Conservation (phyloP, 2,113 vertebrate genomes). For the Hippocampus guttulatus region DNA sequence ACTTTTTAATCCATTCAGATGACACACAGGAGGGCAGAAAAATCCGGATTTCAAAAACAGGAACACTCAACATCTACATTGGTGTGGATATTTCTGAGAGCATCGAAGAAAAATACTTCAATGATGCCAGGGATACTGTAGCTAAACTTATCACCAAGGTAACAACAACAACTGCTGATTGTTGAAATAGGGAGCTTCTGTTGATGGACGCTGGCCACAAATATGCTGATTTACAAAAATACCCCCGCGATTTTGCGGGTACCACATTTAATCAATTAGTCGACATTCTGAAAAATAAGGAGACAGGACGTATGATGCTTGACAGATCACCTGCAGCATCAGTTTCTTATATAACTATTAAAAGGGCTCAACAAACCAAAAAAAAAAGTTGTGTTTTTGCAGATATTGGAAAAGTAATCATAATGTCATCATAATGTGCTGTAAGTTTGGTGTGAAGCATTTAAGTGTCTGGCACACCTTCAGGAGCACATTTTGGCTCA, state of each 20-base stretch:
- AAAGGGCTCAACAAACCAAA: too few relatives aligned
- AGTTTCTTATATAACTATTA: not conserved
- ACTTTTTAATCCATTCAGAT: slow-evolving; percentile 39
- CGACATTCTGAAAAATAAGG: slow-evolving; percentile 3
- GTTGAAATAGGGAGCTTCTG: slow-evolving; percentile 16
- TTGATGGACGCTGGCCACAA: slow-evolving; percentile 25
- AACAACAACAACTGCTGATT: slow-evolving; percentile 25
- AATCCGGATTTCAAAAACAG: slow-evolving; percentile 48
- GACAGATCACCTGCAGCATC: not conserved
- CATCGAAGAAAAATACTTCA: slow-evolving; percentile 14
- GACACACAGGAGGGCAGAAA: slow-evolving; percentile 40
- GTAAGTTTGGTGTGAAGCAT: slow-evolving; percentile 1
- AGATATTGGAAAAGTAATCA: not conserved
- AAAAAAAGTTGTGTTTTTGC: not conserved
- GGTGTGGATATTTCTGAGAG: slow-evolving; percentile 72
- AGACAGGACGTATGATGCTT: not conserved
- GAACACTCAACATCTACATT: slow-evolving; percentile 72
- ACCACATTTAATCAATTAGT: slow-evolving; percentile 26
- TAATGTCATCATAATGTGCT: not conserved
- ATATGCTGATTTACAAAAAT: slow-evolving; percentile 36
- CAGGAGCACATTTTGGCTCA: slow-evolving; percentile 21
- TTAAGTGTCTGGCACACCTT: slow-evolving; percentile 17
- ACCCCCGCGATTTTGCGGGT: slow-evolving; percentile 5
- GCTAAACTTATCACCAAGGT: slow-evolving; percentile 64
- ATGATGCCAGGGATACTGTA: slow-evolving; percentile 14